phyloP scores from a whole-genome alignment of 1,140 invertebrate species.

The Vollenhovia emeryi region DNA sequence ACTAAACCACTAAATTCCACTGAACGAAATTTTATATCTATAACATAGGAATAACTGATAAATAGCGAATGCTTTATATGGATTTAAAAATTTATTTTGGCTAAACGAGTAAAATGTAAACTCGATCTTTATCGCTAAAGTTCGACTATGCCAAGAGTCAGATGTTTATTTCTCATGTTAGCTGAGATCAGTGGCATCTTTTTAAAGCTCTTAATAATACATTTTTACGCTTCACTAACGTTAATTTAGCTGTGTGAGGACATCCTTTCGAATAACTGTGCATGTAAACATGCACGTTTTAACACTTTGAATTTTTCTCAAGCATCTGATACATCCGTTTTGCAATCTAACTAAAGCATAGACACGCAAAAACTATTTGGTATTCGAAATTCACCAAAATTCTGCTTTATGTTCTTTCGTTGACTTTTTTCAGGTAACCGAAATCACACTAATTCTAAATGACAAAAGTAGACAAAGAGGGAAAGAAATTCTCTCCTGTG shows the following conservation, averaged over 20 bases:
- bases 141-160: not conserved
- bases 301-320: not conserved
- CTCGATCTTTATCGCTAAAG: not conserved
- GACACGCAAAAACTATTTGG: constrained; percentile 27
- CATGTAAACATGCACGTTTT: constrained; percentile 56
- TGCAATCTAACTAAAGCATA: constrained; percentile 31
- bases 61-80: not conserved
- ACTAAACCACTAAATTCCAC: no score
- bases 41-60: not conserved
- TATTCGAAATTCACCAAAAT: constrained; percentile 58
- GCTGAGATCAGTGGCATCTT: not conserved
- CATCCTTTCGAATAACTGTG: constrained; percentile 30
- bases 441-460: constrained; percentile 80
- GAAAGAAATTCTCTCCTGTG: constrained; percentile 76
- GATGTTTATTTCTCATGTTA: not conserved
- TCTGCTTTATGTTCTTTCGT: constrained; percentile 77
- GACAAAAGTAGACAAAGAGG: constrained; percentile 74
- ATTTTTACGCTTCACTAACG: not conserved
- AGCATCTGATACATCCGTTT: constrained; percentile 14
- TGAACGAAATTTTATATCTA: not conserved
- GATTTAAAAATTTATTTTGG: not conserved
- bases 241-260: constrained; percentile 4
- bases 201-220: not conserved
- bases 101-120: not conserved
- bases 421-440: constrained; percentile 82